phyloP scores from a whole-genome alignment of 2,113 vertebrate genomes.

The Hylia prasina region DNA sequence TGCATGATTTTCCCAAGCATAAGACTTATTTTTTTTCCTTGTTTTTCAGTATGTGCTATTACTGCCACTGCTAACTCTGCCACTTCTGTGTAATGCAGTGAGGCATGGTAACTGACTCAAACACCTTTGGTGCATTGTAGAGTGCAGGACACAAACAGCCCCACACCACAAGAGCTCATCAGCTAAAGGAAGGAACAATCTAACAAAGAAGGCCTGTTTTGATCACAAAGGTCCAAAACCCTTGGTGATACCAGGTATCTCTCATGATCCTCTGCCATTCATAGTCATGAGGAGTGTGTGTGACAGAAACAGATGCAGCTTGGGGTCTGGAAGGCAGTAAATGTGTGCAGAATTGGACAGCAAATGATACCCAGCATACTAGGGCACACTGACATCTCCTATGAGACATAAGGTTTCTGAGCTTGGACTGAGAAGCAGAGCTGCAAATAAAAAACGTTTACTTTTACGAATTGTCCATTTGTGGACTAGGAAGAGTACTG shows the following conservation, averaged over 20 bases:
- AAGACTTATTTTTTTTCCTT: neutral
- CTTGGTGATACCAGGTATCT: neutral
- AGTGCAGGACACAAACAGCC: neutral
- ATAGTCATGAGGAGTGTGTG: neutral
- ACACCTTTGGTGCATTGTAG: neutral
- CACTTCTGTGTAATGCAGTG: neutral
- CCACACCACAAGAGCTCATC: neutral
- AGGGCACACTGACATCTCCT: neutral
- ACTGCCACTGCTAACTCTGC: neutral
- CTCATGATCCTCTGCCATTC: neutral
- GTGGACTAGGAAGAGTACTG: neutral
- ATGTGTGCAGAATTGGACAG: neutral
- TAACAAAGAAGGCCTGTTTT: neutral
- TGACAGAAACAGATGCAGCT: neutral
- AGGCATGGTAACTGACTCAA: accelerated
- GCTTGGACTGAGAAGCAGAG: neutral
- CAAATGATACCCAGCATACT: neutral
- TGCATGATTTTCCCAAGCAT: neutral
- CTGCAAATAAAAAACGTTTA: neutral
- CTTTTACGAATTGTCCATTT: neutral
- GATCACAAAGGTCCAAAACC: neutral
- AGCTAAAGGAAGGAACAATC: neutral
- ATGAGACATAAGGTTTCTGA: neutral
- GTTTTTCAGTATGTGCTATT: neutral
- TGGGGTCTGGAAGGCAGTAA: neutral